These are phyloP conservation scores for Pristiophorus japonicus DNA, from an alignment of 2,113 vertebrate species.

Conservation along the genomic window DNA sequence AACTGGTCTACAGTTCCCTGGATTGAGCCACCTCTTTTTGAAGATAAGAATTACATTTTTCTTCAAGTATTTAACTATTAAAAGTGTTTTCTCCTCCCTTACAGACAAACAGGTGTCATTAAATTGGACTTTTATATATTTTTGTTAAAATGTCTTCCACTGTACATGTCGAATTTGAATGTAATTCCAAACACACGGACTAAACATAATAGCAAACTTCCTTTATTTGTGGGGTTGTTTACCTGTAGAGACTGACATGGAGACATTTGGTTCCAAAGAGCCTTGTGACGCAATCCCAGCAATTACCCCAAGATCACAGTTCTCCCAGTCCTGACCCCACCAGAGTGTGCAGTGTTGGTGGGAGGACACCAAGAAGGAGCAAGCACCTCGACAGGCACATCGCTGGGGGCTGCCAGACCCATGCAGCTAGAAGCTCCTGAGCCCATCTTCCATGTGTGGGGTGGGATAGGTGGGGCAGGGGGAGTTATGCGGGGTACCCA, in stretches of 20 bases:
- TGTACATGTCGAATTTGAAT: background rate
- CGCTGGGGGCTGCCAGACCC: too few relatives aligned
- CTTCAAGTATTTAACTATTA: background rate
- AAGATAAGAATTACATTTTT: background rate
- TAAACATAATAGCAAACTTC: too few relatives aligned
- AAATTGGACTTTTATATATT: background rate
- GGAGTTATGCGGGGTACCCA: too few relatives aligned
- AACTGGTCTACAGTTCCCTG: background rate
- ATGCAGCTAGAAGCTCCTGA: too few relatives aligned
- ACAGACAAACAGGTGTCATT: background rate
- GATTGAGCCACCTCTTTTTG: background rate
- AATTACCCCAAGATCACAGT: background rate
- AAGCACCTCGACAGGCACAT: too few relatives aligned
- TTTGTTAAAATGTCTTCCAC: too few relatives aligned
- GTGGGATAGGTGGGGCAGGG: too few relatives aligned
- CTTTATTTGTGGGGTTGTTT: background rate
- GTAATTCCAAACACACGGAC: too few relatives aligned
- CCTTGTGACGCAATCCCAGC: background rate
- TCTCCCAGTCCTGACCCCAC: background rate
- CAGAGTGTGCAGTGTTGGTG: background rate
- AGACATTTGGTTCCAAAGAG: background rate
- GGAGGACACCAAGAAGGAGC: too few relatives aligned
- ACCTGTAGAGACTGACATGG: background rate
- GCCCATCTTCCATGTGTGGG: too few relatives aligned
- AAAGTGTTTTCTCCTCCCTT: background rate